phyloP scores from a whole-genome alignment of 2,888 invertebrate species.

The Cyclophora albipunctata region DNA sequence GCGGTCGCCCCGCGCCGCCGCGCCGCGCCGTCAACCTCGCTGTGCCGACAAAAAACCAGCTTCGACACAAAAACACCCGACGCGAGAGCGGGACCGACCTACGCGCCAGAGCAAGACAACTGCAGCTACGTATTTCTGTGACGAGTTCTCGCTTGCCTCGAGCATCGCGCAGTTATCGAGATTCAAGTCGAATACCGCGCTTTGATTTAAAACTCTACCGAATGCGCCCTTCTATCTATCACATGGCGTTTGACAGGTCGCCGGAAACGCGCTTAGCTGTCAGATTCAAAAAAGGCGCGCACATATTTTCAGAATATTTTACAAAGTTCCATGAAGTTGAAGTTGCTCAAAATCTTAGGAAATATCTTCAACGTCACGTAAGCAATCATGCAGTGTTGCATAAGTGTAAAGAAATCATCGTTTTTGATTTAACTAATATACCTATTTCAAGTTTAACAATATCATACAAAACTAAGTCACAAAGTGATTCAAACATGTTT shows the following conservation, averaged over 20 bases:
- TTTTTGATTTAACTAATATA: conserved; percentile 1
- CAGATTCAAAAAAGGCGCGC: conserved; percentile 70
- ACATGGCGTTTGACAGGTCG: conserved; percentile 75
- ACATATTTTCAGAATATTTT: conserved; percentile 31
- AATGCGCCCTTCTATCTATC: conserved; percentile 75
- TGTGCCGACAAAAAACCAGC: conserved; percentile 70
- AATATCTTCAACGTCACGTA: conserved; percentile 18
- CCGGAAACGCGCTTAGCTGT: conserved; percentile 65
- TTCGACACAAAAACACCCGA: conserved; percentile 72
- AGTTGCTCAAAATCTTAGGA: conserved; percentile 14
- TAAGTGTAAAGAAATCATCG: conserved; percentile 14
- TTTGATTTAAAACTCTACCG: conserved; percentile 71
- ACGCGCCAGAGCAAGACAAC: conserved; percentile 45
- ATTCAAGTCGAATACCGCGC: conserved; percentile 61
- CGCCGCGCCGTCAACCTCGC: conserved; percentile 48
- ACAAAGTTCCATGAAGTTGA: conserved; percentile 11
- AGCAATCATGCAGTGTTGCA: conserved; percentile 26
- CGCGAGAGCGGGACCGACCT: conserved; percentile 46
- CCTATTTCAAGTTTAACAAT: no score
- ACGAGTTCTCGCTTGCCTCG: conserved; percentile 67
- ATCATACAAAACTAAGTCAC: no score
- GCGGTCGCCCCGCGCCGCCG: no score
- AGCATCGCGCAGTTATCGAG: conserved; percentile 64
- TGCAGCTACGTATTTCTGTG: conserved; percentile 64
- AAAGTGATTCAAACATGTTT: no score